Evolutionary conservation across 2,797 vertebrate species (phyloP).

Genomic region (Enteromius paludinosus): DNA sequence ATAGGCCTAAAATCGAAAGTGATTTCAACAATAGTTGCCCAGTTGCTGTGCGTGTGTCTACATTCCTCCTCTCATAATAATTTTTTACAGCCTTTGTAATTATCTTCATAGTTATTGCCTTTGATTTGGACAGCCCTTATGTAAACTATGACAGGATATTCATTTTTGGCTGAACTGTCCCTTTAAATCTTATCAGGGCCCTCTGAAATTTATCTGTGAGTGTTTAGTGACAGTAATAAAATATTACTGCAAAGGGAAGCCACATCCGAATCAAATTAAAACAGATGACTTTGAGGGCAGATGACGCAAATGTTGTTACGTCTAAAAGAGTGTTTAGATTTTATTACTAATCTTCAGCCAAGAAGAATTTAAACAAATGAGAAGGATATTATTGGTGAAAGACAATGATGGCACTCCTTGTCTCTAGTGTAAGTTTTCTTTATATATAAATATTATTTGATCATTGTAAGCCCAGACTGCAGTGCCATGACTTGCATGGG

Average conservation of each 20-base stretch:
- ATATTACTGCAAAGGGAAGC: conserved; percentile 6
- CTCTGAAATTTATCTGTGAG: conserved; percentile 1
- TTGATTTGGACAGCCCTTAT: not conserved
- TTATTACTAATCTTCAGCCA: not conserved
- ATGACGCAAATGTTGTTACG: not conserved
- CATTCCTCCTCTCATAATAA: not conserved
- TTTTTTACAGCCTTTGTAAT: not conserved
- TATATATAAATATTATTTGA: not conserved
- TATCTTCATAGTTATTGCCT: not conserved
- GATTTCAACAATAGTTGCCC: too few species aligned
- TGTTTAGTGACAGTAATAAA: conserved; percentile 24
- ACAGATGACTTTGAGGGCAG: not conserved
- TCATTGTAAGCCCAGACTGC: not conserved
- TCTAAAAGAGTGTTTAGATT: not conserved
- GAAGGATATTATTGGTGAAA: not conserved
- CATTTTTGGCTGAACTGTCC: not conserved
- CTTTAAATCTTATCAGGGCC: not conserved
- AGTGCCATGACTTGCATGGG: not conserved
- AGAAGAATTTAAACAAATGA: not conserved
- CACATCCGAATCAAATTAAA: not conserved
- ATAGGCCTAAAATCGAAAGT: not conserved
- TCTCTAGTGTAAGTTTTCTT: not conserved
- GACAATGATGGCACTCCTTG: not conserved
- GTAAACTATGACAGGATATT: not conserved
- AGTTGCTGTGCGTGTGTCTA: not conserved